Evolutionary conservation across 2,113 vertebrate species (phyloP).

Genomic region (Upupa epops): DNA sequence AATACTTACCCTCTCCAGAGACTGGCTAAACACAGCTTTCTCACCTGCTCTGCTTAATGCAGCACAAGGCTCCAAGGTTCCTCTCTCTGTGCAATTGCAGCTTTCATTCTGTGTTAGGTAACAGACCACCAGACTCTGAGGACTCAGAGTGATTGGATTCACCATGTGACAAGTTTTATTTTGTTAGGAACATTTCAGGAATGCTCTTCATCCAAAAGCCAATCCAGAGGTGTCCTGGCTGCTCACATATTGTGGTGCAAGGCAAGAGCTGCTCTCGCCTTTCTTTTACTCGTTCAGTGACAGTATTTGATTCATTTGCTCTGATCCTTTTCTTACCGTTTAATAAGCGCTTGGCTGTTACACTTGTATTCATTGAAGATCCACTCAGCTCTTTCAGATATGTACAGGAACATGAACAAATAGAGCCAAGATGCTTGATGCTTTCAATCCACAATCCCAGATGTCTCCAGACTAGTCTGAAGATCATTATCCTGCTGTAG

Average conservation of each 20-base stretch:
- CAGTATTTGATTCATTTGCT: background rate
- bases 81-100: background rate
- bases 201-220: background rate
- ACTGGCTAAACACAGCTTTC: background rate
- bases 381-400: background rate
- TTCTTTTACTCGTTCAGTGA: background rate
- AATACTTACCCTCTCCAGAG: background rate
- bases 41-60: background rate
- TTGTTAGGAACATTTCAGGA: background rate
- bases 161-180: background rate
- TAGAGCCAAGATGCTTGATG: background rate
- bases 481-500: conserved; percentile 21
- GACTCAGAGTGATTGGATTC: background rate
- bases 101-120: background rate
- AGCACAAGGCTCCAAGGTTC: background rate
- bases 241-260: background rate
- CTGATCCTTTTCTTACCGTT: conserved; percentile 18
- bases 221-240: background rate
- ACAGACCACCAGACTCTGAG: background rate
- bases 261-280: background rate
- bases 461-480: background rate
- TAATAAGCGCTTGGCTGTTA: conserved; percentile 23
- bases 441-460: conserved; percentile 30
- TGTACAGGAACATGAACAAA: background rate
- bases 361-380: conserved; percentile 40